Evolutionary conservation across 2,113 vertebrate species (phyloP).

Genomic region (Oryzias curvinotus): DNA sequence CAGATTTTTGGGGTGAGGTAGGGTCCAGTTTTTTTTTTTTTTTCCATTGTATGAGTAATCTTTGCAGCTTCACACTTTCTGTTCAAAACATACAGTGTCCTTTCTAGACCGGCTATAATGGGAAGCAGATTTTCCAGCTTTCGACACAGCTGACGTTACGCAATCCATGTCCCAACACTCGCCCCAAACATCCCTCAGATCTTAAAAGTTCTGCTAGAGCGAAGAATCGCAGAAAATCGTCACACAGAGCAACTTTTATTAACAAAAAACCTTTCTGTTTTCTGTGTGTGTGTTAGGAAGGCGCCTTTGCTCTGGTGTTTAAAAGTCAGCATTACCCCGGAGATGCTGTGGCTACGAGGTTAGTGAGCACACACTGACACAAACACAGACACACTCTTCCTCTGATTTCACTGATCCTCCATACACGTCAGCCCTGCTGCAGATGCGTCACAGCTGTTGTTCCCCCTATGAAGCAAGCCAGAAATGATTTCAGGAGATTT

Average conservation of each 20-base stretch:
- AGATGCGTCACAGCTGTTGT: conserved; percentile 35
- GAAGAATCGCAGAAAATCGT: neutral
- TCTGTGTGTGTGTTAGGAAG: conserved; percentile 80
- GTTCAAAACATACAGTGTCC: conserved; percentile 8
- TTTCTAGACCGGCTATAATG: conserved; percentile 49
- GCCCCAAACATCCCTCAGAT: conserved; percentile 8
- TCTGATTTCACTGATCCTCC: neutral
- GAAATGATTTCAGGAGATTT: conserved; percentile 18
- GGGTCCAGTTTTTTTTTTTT: neutral
- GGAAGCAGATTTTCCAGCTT: conserved; percentile 66
- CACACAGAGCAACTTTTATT: too few species aligned
- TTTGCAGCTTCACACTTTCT: conserved; percentile 13
- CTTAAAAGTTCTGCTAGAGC: conserved; percentile 22
- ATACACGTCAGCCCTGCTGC: neutral
- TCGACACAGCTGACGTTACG: conserved; percentile 59
- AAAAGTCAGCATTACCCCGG: conserved; percentile 93
- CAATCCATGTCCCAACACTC: conserved; percentile 51
- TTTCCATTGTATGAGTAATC: conserved; percentile 30
- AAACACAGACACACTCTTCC: conserved; percentile 11
- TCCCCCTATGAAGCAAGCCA: conserved; percentile 28
- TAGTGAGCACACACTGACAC: conserved; percentile 46
- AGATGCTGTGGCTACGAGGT: conserved; percentile 93
- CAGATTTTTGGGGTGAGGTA: neutral
- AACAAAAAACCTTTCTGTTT: conserved; percentile 7
- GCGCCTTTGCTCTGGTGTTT: conserved; percentile 92